phyloP scores from a whole-genome alignment of 2,113 vertebrate genomes.

The Halichoeres trimaculatus region DNA sequence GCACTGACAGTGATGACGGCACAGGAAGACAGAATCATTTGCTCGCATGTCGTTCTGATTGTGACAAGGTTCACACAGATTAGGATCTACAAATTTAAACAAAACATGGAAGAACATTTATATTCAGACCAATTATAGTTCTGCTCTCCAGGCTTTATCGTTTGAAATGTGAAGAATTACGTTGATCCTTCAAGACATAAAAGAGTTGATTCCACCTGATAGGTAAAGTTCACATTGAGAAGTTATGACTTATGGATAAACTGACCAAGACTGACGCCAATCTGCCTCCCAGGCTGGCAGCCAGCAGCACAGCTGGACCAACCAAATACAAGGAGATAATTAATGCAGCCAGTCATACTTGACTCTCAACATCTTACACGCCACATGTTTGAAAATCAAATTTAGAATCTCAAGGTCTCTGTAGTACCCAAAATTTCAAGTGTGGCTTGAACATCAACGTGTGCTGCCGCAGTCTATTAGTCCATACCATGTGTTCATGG shows the following conservation, averaged over 20 bases:
- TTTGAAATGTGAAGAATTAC: background rate
- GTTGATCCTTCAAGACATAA: background rate
- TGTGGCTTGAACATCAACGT: background rate
- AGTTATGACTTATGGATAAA: constrained; percentile 32
- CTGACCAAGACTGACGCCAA: constrained; percentile 46
- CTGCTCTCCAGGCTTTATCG: too few species aligned
- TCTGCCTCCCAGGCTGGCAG: constrained; percentile 39
- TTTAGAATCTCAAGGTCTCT: constrained; percentile 3
- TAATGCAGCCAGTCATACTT: constrained; percentile 23
- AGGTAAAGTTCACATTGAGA: constrained; percentile 45
- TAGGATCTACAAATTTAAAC: background rate
- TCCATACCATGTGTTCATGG: background rate
- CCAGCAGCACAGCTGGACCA: constrained; percentile 55
- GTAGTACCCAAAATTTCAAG: background rate
- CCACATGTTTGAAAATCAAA: constrained; percentile 25
- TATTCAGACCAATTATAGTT: too few species aligned
- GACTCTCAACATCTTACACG: constrained; percentile 21
- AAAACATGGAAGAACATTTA: background rate
- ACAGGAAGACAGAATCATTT: constrained; percentile 6
- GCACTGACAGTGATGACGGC: constrained; percentile 3
- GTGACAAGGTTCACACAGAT: background rate
- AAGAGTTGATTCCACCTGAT: background rate
- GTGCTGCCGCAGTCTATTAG: background rate
- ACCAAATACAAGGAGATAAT: constrained; percentile 36
- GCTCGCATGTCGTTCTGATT: background rate